Conservation (phyloP, 2,888 invertebrate species). For the Schizaphis graminum region DNA sequence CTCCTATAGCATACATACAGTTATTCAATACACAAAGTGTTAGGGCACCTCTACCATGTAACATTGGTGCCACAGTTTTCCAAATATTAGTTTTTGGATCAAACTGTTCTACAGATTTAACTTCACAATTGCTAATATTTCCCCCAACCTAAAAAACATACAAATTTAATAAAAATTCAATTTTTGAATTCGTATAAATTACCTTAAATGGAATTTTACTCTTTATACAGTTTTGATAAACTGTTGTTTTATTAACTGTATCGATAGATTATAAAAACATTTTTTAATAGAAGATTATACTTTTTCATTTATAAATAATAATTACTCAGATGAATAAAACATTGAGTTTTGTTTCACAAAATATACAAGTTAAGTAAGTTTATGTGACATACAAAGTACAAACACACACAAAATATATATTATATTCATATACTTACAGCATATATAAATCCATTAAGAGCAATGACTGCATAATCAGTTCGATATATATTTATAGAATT, state of each 20-base stretch:
- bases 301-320: not conserved
- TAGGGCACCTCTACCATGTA: not conserved
- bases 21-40: not conserved
- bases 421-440: not conserved
- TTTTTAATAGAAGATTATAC: not conserved
- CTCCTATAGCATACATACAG: constrained; percentile 37
- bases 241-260: not conserved
- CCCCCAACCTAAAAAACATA: constrained; percentile 2
- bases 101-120: not conserved
- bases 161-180: not conserved
- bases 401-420: not conserved
- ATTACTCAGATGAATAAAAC: not conserved
- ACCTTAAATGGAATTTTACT: not conserved
- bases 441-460: not conserved
- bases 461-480: not conserved
- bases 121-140: not conserved
- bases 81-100: not conserved
- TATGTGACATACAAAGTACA: not conserved
- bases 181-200: not conserved
- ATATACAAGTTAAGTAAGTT: not conserved
- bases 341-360: not conserved
- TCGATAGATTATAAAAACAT: not conserved
- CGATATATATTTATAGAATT: not conserved
- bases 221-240: not conserved
- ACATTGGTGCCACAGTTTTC: not conserved